Evolutionary conservation across 2,113 vertebrate genomes (phyloP), one percentile per base, ranked within the genome.

Genomic region (Condylura cristata): DNA sequence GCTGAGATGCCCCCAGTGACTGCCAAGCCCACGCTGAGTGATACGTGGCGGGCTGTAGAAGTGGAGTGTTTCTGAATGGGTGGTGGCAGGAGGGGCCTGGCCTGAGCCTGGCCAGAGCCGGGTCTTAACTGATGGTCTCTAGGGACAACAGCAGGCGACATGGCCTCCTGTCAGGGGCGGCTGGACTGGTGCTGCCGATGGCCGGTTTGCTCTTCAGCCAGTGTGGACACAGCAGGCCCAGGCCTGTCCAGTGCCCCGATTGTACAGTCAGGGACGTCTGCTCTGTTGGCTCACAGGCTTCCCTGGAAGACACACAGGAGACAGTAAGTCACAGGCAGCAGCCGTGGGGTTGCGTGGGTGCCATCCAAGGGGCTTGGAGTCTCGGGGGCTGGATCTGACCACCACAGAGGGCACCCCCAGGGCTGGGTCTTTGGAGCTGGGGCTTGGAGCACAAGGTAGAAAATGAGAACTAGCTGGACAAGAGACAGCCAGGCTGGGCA

Each of bases 201-300:
- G 24, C 0, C 8, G 68, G 53, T 22, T n/a, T 58, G 28, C 28
- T 37, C 4, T 22, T 30, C 39, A 20, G 14, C 6, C 10, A 0
- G 7, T 7, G 1, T 41, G 82, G n/a, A 16, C 10, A 34, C 46
- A 16, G 3, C 3, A 5, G 5, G 20, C 17, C 26, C 12, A 60
- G 56, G 26, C 1, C 0, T 4, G 17, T 3, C 34, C 2, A 61
- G 53, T 10, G 32, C 24, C 12, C 16, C 13, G 5, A 13, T 0
- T 0, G 37, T 16, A 7, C 20, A 22, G 10, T 34, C 18, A 8
- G 11, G 6, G 3, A 2, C 13, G 17, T 34, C 34, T 7, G 53
- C 22, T 34, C 24, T 22, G 70, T 24, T 1, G n/a, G 28, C 1
- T 53, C 51, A 28, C 12, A 34, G 44, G 2, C 39, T 78, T n/a